phyloP scores from a whole-genome alignment of 2,797 vertebrate genomes.

The Micropoecilia bifurca region DNA sequence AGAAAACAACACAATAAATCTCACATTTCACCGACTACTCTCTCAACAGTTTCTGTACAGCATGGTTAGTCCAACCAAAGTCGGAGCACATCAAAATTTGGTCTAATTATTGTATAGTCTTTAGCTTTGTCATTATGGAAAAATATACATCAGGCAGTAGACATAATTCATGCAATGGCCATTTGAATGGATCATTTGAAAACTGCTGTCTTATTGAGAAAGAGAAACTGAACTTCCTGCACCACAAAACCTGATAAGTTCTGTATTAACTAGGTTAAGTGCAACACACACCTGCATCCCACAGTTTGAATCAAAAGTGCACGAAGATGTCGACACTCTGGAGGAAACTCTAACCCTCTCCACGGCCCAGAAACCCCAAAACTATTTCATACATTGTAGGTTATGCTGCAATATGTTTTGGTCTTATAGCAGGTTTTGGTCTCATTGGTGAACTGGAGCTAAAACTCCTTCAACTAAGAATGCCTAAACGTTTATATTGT shows the following conservation, averaged over 20 bases:
- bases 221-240: slow-evolving; percentile 15
- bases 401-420: slow-evolving; percentile 27
- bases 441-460: background rate
- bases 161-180: background rate
- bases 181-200: background rate
- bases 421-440: background rate
- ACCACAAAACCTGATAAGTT: slow-evolving; percentile 19
- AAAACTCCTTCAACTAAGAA: background rate
- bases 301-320: slow-evolving; percentile 51
- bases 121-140: background rate
- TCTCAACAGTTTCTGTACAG: slow-evolving; percentile 52
- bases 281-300: slow-evolving; percentile 42
- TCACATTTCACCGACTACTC: slow-evolving; percentile 57
- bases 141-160: background rate
- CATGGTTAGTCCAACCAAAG: slow-evolving; percentile 59
- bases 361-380: slow-evolving; percentile 64
- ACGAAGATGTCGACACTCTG: slow-evolving; percentile 53
- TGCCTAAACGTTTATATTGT: background rate
- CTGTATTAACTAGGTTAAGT: slow-evolving; percentile 44
- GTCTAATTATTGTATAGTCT: background rate
- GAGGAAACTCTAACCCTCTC: slow-evolving; percentile 58
- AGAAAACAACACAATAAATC: slow-evolving; percentile 71
- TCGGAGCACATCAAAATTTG: background rate
- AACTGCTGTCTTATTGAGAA: slow-evolving; percentile 5
- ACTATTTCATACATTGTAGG: slow-evolving; percentile 56